Percentiles rank a stretch among this genome's conserved stretches.
These are phyloP conservation scores for Hofmannophila pseudospretella DNA, from an alignment of 2,888 invertebrate species.

Conservation along the genomic window DNA sequence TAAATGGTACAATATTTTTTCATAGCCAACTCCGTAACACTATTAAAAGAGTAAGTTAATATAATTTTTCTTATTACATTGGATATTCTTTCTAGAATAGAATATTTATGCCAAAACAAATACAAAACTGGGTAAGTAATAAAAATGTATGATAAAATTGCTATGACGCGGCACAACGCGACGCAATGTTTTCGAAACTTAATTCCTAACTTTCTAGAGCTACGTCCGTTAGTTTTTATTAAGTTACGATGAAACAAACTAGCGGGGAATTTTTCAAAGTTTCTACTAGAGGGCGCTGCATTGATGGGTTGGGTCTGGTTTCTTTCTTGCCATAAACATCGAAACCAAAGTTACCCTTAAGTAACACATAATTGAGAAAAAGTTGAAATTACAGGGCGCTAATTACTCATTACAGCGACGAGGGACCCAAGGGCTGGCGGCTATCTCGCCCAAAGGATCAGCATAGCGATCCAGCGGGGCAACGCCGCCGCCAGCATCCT, in stretches of 20 bases:
- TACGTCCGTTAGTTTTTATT: constrained; percentile 50
- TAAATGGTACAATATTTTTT: no score
- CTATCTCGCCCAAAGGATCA: no score
- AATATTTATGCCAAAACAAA: constrained; percentile 11
- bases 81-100: background rate
- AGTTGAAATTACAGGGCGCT: no score
- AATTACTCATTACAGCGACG: no score
- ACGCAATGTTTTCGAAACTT: constrained; percentile 50
- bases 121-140: background rate
- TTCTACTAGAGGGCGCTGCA: constrained; percentile 28
- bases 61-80: no score
- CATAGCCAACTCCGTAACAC: no score
- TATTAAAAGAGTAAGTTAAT: no score
- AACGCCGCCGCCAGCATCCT: no score
- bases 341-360: no score
- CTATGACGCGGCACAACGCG: constrained; percentile 22
- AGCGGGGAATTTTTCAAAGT: constrained; percentile 65
- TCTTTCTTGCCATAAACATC: background rate
- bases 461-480: no score
- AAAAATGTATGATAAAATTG: constrained; percentile 23
- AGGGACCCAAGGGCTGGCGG: no score
- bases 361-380: no score
- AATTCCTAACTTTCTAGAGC: constrained; percentile 45
- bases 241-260: constrained; percentile 70
- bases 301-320: constrained; percentile 2